Percentiles rank a stretch among this genome's conserved stretches.
phyloP scores from a whole-genome alignment of 2,113 vertebrate species.

The Pygoscelis adeliae region DNA sequence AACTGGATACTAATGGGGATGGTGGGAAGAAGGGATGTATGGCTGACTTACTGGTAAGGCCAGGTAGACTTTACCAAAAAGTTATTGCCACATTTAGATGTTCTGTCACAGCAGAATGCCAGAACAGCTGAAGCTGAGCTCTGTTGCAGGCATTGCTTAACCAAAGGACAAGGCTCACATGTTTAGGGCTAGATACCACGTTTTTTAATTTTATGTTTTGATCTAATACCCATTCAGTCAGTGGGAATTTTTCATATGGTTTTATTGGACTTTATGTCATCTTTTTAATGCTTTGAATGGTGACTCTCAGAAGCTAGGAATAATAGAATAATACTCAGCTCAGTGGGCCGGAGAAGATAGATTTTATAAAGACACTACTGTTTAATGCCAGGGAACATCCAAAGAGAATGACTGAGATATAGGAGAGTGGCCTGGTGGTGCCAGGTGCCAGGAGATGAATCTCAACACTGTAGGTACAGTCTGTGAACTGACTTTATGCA shows the following conservation, averaged over 20 bases:
- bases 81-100: neutral
- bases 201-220: neutral
- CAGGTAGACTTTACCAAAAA: neutral
- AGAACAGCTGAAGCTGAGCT: neutral
- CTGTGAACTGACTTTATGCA: neutral
- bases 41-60: neutral
- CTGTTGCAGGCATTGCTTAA: neutral
- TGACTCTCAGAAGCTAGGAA: neutral
- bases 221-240: neutral
- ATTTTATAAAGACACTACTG: neutral
- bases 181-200: neutral
- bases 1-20: neutral
- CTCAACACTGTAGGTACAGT: neutral
- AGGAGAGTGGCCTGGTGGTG: neutral
- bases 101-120: neutral
- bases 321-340: neutral
- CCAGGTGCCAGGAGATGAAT: neutral
- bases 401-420: neutral
- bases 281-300: neutral
- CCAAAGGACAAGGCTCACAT: neutral
- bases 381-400: neutral
- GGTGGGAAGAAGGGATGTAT: neutral
- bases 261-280: neutral
- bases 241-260: neutral
- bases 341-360: neutral